phyloP scores from a whole-genome alignment of 1,140 invertebrate genomes.

The honey bee (Apis mellifera) region DNA sequence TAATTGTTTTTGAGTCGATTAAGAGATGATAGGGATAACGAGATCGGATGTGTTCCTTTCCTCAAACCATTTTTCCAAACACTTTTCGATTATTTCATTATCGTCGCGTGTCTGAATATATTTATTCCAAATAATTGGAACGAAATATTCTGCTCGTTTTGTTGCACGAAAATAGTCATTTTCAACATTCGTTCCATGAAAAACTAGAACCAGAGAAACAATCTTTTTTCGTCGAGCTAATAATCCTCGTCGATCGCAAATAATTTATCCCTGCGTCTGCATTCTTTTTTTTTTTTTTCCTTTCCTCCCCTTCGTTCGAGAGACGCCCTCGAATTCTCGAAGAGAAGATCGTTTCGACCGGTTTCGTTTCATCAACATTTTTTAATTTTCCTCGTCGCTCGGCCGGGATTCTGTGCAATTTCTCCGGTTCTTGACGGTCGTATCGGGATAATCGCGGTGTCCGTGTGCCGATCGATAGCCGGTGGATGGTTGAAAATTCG shows the following conservation, averaged over 20 bases:
- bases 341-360: background rate
- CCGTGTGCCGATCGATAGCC: slow-evolving; percentile 18
- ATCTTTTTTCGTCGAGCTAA: background rate
- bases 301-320: background rate
- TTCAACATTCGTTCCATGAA: no score
- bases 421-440: background rate
- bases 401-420: slow-evolving; percentile 2
- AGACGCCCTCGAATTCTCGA: background rate
- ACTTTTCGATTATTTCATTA: background rate
- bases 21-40: background rate
- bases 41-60: no score
- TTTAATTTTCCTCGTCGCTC: background rate
- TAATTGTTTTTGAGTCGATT: slow-evolving; percentile 4
- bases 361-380: background rate
- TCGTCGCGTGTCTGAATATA: no score
- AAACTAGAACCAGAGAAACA: background rate
- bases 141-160: no score
- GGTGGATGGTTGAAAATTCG: slow-evolving; percentile 9
- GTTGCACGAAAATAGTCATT: no score
- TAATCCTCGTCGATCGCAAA: slow-evolving; percentile 7
- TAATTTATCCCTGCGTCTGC: slow-evolving; percentile 20
- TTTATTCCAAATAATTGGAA: no score
- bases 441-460: slow-evolving; percentile 2
- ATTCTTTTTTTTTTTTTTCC: no score
- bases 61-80: no score